Base-by-base conservation (phyloP, 1,140 invertebrate species). In the Psix sp. region DNA sequence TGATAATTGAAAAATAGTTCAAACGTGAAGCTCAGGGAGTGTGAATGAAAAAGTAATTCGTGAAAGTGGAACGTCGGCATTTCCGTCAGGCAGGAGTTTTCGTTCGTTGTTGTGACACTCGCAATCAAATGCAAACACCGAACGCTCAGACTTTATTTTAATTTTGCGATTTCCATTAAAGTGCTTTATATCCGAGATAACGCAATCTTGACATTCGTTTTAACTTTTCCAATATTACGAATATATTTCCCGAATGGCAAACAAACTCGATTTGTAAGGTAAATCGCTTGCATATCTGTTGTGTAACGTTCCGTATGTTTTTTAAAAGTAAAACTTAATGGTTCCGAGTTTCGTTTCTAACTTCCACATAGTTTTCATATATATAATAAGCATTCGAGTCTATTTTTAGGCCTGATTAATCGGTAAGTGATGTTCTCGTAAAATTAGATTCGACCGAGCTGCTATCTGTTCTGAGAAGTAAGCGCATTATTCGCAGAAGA, bases 401-500 rank as follows among this genome's bases (percentile, higher is more conserved):
- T 24, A 24, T 24, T 24, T 24, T 24, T 24, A 24, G 3, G 21
- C 7, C 7, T 26, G 1, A 10, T 40, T 1, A 4, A 18, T 40
- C 3, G 6, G 6, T 10, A 6, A 18, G 10, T 40, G 17, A 7
- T n/a, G 15, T 40, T 18, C 15, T 15, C 2, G 5, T 38, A 1
- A n/a, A 38, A 15, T 3, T 15, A 38, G 9, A n/a, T 17, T 20
- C 4, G 17, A 20, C 1, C 10, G 38, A 40, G n/a, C 15, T n/a
- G n/a, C n/a, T n/a, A n/a, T 9, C n/a, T 33, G 14, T 63, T 51
- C 35, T 5, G 5, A 14, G 39, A 52, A 52, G 20, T 54, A 54
- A 38, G 26, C 42, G 48, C 49, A 54, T 54, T 65, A 54, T 65
- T 65, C 40, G 3, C 9, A 9, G 33, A 65, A 65, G 21, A n/a